Conservation (phyloP, 2,888 invertebrate species). For the Omphaloscelis lunosa region DNA sequence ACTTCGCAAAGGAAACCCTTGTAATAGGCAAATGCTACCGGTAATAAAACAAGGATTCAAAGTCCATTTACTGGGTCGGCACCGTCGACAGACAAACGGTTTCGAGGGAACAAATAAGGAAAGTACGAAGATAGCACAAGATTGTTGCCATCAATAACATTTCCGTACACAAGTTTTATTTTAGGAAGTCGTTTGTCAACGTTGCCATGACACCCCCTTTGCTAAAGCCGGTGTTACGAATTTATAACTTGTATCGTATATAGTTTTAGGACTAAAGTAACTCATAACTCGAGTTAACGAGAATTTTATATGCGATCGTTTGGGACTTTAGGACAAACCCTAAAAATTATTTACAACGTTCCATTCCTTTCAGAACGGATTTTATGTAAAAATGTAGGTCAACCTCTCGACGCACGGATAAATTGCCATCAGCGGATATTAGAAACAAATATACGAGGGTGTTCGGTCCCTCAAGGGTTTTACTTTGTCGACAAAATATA, state of each 20-base stretch:
- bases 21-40: slow-evolving; percentile 48
- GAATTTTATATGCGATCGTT: slow-evolving; percentile 65
- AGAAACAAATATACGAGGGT: slow-evolving; percentile 57
- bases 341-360: slow-evolving; percentile 62
- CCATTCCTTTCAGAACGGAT: slow-evolving; percentile 37
- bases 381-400: slow-evolving; percentile 61
- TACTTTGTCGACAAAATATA: slow-evolving; percentile 25
- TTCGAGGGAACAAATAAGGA: slow-evolving; percentile 45
- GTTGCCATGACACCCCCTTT: slow-evolving; percentile 49
- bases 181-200: slow-evolving; percentile 64
- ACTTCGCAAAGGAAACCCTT: slow-evolving; percentile 37
- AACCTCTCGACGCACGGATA: slow-evolving; percentile 42
- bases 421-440: slow-evolving; percentile 59
- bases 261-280: slow-evolving; percentile 60
- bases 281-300: slow-evolving; percentile 54
- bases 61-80: slow-evolving; percentile 45
- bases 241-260: slow-evolving; percentile 57
- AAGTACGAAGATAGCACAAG: slow-evolving; percentile 48
- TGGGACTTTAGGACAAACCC: slow-evolving; percentile 51
- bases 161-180: slow-evolving; percentile 61
- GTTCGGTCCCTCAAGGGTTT: slow-evolving; percentile 11
- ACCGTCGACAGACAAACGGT: slow-evolving; percentile 49
- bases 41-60: slow-evolving; percentile 65
- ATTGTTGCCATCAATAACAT: slow-evolving; percentile 64
- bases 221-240: slow-evolving; percentile 58